Percentiles rank a stretch among this genome's conserved stretches.
phyloP scores from a whole-genome alignment of 1,140 invertebrate genomes.

The Penaeus japonicus region DNA sequence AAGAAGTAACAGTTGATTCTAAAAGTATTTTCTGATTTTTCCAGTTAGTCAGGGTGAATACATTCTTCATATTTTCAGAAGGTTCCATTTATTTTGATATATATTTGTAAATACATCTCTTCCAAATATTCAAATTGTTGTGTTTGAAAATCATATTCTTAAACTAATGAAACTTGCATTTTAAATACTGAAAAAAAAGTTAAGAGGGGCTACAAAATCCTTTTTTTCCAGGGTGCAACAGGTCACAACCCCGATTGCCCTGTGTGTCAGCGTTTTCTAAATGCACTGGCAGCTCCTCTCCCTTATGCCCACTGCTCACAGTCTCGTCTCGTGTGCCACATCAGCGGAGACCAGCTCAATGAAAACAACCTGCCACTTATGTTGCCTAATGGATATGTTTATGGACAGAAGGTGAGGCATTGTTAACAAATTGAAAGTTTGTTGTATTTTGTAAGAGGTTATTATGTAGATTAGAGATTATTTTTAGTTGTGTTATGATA shows the following conservation, averaged over 20 bases:
- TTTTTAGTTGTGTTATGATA: background rate
- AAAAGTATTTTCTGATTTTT: too few relatives aligned
- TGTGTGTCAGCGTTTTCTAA: slow-evolving; percentile 88
- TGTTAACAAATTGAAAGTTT: background rate
- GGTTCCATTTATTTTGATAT: too few relatives aligned
- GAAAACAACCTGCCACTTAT: slow-evolving; percentile 98
- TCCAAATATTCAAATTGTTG: too few relatives aligned
- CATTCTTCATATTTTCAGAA: too few relatives aligned
- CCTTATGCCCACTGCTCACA: slow-evolving; percentile 97
- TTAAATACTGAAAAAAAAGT: too few relatives aligned
- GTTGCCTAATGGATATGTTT: slow-evolving; percentile 97
- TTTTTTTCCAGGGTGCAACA: slow-evolving; percentile 64
- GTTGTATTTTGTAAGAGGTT: background rate
- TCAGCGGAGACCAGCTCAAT: slow-evolving; percentile 91
- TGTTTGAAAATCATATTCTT: too few relatives aligned
- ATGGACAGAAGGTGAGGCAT: slow-evolving; percentile 85
- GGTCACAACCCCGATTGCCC: slow-evolving; percentile 86
- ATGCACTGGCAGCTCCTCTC: slow-evolving; percentile 82
- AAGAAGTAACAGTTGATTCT: too few relatives aligned
- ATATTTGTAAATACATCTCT: too few relatives aligned
- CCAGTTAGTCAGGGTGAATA: too few relatives aligned
- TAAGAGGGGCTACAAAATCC: background rate
- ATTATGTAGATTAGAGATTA: background rate
- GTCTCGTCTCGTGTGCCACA: slow-evolving; percentile 89
- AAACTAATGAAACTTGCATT: too few relatives aligned